Evolutionary conservation across 1,140 invertebrate genomes (phyloP), one percentile per base, ranked within the genome.

Genomic region (Phocides pigmalion): DNA sequence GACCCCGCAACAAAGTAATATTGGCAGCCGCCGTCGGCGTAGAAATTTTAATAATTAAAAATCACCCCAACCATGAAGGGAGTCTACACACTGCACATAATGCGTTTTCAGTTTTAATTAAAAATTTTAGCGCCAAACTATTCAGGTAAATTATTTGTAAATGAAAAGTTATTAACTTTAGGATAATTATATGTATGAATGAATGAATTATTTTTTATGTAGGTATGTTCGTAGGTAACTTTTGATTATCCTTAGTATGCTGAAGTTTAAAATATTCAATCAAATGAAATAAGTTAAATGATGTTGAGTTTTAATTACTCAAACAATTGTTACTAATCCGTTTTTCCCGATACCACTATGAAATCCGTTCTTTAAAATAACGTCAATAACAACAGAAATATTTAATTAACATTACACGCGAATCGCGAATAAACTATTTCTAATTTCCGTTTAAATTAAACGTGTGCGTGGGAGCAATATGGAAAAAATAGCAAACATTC

Each of bases 401-500:
- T 39, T 14, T 4, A 14, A 39, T 39, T n/a, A 39, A 1, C 64
- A 67, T 75, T 32, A 11, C 2, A 67, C 59, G 28, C 32, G 65
- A 72, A 11, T 32, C 28, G 66, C 72, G 77, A 74, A 81, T 79
- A 84, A 84, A 82, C 78, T 85, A 85, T 87, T 87, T 89, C 83
- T 81, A 89, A 86, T 89, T 87, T 86, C 76, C 79, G 81, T 79
- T 83, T 77, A 76, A 81, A 82, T 88, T 79, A 79, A 84, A 79
- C 81, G 75, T 76, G 75, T 76, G 76, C 72, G 76, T 80, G 72
- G 77, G 72, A 70, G 79, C 81, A 79, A 86, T 89, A 89, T 85
- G 82, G 88, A 89, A 89, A 90, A 88, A 90, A 90, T 88, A 90
- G 87, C 88, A 90, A 90, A 90, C 88, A 90, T 90, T 89, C 88